Base-by-base conservation (phyloP, 2,113 vertebrate species). In the Nothoprocta pentlandii region DNA sequence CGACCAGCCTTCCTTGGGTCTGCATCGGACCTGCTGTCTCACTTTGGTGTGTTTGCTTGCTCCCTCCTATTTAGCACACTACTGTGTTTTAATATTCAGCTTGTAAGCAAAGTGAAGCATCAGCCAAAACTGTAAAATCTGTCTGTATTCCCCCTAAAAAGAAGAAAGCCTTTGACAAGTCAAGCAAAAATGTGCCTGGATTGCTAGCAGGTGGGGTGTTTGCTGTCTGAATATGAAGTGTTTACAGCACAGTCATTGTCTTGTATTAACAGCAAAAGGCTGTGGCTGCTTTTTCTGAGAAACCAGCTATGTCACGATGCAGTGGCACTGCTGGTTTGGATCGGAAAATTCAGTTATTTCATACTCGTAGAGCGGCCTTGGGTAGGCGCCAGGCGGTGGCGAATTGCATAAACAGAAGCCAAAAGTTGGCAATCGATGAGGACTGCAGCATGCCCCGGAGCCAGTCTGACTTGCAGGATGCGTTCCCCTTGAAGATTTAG, bases 341-440 rank as follows among this genome's bases (percentile, higher is more conserved):
- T 80, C 61, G 47, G 71, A 56, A 77, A 70, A 94, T 80, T 56
- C 13, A 1, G 39, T 94, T 94, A 23, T 73, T 71, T 94, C 81
- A 20, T 22, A 42, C 91, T 76, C 58, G 28, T 77, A 19, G 77
- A 92, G 70, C 68, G 73, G 83, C 83, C 78, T 84, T 92, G 95
- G 92, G 90, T 26, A 73, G 75, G 86, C 86, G 90, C 94, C 77
- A 83, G 28, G 73, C n/a, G 8, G 36, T 5, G 61, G 25, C 42
- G 82, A 74, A 42, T 78, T 84, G 90, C 70, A 51, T 36, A 64
- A 86, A 71, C 80, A 92, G 88, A 78, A 61, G 22, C 56, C 76
- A n/a, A 28, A 92, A 90, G 69, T n/a, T 70, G 58, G 64, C 6
- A 4, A 46, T 78, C 1, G 0, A 23, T 74, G 28, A 67, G 2